Base-by-base conservation (phyloP, 1,140 invertebrate species). In the Papilio dardanus region DNA sequence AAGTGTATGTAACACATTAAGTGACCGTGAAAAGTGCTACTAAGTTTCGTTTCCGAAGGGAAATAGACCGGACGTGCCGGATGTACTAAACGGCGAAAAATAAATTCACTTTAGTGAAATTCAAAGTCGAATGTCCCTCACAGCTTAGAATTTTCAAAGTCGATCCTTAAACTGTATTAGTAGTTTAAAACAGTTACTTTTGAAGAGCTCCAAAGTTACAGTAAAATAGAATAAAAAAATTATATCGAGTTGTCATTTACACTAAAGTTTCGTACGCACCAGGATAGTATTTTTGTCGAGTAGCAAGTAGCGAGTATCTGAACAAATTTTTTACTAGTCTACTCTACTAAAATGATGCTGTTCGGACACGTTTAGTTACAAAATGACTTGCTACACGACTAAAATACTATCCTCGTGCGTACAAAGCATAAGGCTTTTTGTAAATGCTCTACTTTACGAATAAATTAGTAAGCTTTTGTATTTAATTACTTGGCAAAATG, bases 41-140 rank as follows among this genome's bases (percentile, higher is more conserved):
- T 24, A 54, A 12, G 19, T 21, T 54, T 54, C 50, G 19, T 46
- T 46, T 46, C 42, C 42, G 19, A 46, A 46, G 42, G 42, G 42
- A 46, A 46, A 46, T 46, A 46, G 42, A 2, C 42, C 42, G 42
- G 42, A 54, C 50, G 50, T 54, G 21, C 50, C 24, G 21, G 10
- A 54, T 54, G 50, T 54, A 54, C 50, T 54, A 24, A 54, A 54
- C 50, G 50, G 24, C 19, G 50, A 54, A 24, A 54, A 54, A 54
- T 54, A 54, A 54, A 54, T 54, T 54, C 21, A 21, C 19, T 54
- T 24, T 28, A 54, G 50, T 54, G n/a, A 54, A 54, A 54, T 54
- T 54, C 21, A 21, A 54, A 54, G 50, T 24, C 50, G 50, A 54
- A 24, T 24, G 50, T 54, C 46, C 10, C 21, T 4, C 24, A 12